Base-by-base conservation (phyloP, 2,888 invertebrate species). In the Nephrotoma flavescens region DNA sequence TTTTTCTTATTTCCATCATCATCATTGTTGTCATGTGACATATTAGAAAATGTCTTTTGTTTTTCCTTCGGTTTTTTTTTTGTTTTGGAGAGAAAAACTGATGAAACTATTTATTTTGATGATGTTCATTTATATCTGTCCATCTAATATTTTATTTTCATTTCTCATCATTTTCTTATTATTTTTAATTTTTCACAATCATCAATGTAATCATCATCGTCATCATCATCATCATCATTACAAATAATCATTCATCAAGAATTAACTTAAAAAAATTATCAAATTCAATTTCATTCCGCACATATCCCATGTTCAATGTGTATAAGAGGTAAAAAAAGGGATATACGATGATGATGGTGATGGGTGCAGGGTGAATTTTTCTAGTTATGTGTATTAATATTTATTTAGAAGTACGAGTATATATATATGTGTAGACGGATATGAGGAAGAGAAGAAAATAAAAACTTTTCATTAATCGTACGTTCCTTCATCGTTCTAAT, bases 51-150 rank as follows among this genome's bases (percentile, higher is more conserved):
- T 84, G 41, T 84, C 84, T 84, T 84, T 84, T 41, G 41, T 84
- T 86, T 86, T 41, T 86, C 41, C 31, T 86, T 31, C 11, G 12
- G 57, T 44, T 57, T 86, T 52, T 9, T 86, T 47, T 86, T n/a
- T 71, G 7, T 71, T 71, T 71, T 71, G 71, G 71, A 71, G 31
- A 71, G 71, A 71, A 71, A 57, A 71, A 71, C 71, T 86, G 86
- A 86, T 86, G 86, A 86, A 52, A 86, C 86, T 52, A 86, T 86
- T 86, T 86, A 86, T 86, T 86, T 86, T 86, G 86, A 86, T 86
- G 86, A 86, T 86, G 86, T 86, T 86, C 86, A 86, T 86, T 86
- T 86, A 52, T 86, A 84, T 85, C 44, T 44, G 85, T 85, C 85
- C 85, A 84, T 84, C 84, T 84, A 42, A 42, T 84, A 84, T 84